Evolutionary conservation across 2,888 invertebrate genomes (phyloP).

Genomic region (Alentia gelatinosa): DNA sequence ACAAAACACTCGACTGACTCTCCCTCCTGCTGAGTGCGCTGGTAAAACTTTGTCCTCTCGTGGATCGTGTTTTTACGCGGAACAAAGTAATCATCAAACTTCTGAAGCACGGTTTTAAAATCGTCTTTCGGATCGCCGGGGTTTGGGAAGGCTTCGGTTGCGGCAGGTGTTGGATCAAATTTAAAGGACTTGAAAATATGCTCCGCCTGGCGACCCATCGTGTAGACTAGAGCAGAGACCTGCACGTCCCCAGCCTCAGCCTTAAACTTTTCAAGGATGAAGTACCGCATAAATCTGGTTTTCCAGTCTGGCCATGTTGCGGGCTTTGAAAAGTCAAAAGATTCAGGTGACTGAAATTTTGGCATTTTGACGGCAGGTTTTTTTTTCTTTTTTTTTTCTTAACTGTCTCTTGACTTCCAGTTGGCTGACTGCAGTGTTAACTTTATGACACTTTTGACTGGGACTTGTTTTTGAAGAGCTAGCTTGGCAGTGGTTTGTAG

Average conservation of each 20-base stretch:
- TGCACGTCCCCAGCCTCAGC: too few relatives aligned
- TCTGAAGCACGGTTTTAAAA: background rate
- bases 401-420: too few relatives aligned
- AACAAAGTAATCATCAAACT: background rate
- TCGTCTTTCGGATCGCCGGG: background rate
- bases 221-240: too few relatives aligned
- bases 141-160: background rate
- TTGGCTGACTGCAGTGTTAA: background rate
- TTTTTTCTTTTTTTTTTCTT: too few relatives aligned
- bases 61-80: background rate
- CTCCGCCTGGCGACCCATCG: background rate
- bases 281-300: background rate
- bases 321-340: background rate
- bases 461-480: too few relatives aligned
- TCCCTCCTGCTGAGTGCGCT: too few relatives aligned
- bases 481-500: too few relatives aligned
- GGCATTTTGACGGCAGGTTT: background rate
- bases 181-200: background rate
- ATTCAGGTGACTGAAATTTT: background rate
- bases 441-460: background rate
- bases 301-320: background rate
- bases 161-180: background rate
- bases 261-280: too few relatives aligned
- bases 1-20: too few relatives aligned
- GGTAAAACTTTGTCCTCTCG: too few relatives aligned